Base-by-base conservation (phyloP, 2,888 invertebrate species). In the Aphidius colemani region DNA sequence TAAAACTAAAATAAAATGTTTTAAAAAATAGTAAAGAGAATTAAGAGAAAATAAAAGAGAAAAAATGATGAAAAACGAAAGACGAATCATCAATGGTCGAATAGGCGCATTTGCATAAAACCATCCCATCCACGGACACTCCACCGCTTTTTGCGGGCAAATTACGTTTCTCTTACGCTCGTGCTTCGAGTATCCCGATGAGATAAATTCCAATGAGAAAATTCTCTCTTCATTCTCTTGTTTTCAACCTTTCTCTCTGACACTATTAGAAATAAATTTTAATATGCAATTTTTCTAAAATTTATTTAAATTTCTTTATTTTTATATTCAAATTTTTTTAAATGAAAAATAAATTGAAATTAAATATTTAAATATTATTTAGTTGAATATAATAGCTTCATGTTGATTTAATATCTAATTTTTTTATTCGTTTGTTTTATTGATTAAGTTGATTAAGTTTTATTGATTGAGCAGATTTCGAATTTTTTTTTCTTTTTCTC, bases 101-200 rank as follows among this genome's bases (percentile, higher is more conserved):
- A 30, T 5, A 30, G 40, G 56, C 51, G 48, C 49, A 63, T 66
- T 69, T 61, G 59, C 67, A 69, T 67, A 55, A 64, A 69, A 66
- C 57, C 60, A 63, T 67, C 45, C 60, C n/a, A 56, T 49, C 60
- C 51, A 44, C 11, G 43, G 7, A 44, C 18, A 30, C 50, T 50
- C 43, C 55, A 55, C 30, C 41, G 50, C 40, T 53, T 57, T 50
- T 56, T 58, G 57, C 44, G 53, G 45, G 18, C 49, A 39, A 41
- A 64, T 63, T 57, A 63, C 53, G 57, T 30, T 51, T 49, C 58
- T 63, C 59, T 56, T 63, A 61, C 43, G 53, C 44, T 43, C 44
- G n/a, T 46, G 53, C 40, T 41, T 53, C 39, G 39, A 53, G 46
- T 57, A 45, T 51, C 51, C 49, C 41, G 46, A 61, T 56, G 55